Evolutionary conservation across 2,888 invertebrate species (phyloP).

Genomic region (Phyllotreta striolata): DNA sequence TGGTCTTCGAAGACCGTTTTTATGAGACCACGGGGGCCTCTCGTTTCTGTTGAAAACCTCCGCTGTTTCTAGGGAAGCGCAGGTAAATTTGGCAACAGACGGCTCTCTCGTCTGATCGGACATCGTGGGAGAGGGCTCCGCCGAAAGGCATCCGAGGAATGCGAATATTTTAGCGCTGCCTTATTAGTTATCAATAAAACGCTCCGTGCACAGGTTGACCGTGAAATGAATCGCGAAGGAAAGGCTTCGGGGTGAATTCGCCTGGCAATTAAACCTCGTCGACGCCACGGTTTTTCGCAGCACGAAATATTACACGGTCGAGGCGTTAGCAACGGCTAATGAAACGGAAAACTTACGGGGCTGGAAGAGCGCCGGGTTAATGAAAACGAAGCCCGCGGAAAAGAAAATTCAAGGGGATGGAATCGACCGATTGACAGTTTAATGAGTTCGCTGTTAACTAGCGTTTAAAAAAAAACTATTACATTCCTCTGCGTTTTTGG

Average conservation of each 20-base stretch:
- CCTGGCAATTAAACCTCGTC: not conserved
- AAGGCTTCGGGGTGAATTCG: not conserved
- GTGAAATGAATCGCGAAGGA: conserved; percentile 13
- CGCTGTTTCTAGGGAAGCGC: conserved; percentile 43
- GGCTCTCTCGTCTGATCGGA: conserved; percentile 47
- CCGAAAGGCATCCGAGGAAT: conserved; percentile 58
- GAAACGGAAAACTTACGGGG: conserved; percentile 38
- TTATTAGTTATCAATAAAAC: conserved; percentile 55
- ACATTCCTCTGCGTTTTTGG: too few species aligned
- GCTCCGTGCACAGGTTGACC: conserved; percentile 37
- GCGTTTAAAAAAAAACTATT: too few species aligned
- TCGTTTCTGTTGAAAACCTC: conserved; percentile 12
- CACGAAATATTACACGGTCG: not conserved
- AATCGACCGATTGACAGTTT: conserved; percentile 23
- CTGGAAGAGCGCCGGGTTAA: conserved; percentile 26
- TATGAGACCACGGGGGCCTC: not conserved
- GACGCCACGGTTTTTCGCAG: not conserved
- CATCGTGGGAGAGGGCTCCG: conserved; percentile 61
- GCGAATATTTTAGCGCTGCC: conserved; percentile 61
- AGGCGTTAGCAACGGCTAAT: conserved; percentile 11
- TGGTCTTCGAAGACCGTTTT: not conserved
- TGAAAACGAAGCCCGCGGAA: conserved; percentile 22
- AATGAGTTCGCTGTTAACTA: conserved; percentile 9
- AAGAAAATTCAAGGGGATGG: conserved; percentile 6
- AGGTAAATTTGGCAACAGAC: conserved; percentile 30